phyloP scores from a whole-genome alignment of 2,113 vertebrate genomes.

The Raphicerus campestris region DNA sequence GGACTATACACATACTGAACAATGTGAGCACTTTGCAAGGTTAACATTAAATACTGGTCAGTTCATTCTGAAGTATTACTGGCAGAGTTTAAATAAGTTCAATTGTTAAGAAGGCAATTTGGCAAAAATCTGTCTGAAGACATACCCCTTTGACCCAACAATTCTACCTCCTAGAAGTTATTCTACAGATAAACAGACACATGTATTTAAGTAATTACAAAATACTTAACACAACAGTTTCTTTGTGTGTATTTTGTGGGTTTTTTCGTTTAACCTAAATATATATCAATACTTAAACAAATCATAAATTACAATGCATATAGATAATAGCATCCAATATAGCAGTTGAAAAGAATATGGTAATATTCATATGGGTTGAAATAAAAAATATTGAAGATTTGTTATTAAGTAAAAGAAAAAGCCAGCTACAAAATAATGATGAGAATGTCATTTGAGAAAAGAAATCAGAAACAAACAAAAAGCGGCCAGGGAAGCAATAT shows the following conservation, averaged over 20 bases:
- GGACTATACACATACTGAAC: background rate
- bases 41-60: background rate
- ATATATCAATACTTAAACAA: background rate
- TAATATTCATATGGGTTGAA: background rate
- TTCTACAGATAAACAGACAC: background rate
- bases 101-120: background rate
- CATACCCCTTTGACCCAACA: background rate
- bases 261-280: background rate
- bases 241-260: background rate
- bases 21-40: background rate
- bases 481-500: background rate
- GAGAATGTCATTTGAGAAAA: background rate
- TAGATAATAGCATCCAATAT: background rate
- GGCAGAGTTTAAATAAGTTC: background rate
- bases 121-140: background rate
- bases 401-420: background rate
- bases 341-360: background rate
- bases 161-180: background rate
- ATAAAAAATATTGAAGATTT: background rate
- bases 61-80: background rate
- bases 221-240: background rate
- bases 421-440: background rate
- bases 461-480: background rate
- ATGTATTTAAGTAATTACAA: background rate
- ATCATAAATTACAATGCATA: background rate